Evolutionary conservation across 2,888 invertebrate species (phyloP).

Genomic region (Sarcophaga variegata): DNA sequence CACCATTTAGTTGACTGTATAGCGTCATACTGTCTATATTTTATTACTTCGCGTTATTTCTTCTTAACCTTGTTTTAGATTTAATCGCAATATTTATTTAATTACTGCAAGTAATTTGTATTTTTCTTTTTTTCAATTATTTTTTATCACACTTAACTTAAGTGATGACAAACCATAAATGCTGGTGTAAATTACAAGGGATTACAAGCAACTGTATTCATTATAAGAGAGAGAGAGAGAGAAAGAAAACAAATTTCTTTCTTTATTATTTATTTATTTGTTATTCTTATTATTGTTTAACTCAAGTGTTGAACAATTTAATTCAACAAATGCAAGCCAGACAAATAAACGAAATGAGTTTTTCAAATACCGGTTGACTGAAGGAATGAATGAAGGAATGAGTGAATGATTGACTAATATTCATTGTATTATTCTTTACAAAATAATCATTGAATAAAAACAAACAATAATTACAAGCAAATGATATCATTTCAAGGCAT

Average conservation of each 20-base stretch:
- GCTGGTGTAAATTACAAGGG: neutral
- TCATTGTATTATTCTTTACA: too few species aligned
- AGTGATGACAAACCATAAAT: neutral
- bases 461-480: neutral
- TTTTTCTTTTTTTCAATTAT: neutral
- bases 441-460: neutral
- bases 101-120: neutral
- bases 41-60: neutral
- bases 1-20: too few species aligned
- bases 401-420: neutral
- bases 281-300: neutral
- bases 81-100: neutral
- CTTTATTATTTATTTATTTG: neutral
- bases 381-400: too few species aligned
- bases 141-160: neutral
- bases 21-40: neutral
- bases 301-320: neutral
- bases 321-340: neutral
- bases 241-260: too few species aligned
- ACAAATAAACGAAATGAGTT: neutral
- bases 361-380: too few species aligned
- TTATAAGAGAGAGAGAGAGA: neutral
- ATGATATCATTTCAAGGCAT: constrained; percentile 1
- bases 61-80: neutral
- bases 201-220: neutral